Evolutionary conservation across 2,888 invertebrate species (phyloP).

Genomic region (Nemapogon koenigi): DNA sequence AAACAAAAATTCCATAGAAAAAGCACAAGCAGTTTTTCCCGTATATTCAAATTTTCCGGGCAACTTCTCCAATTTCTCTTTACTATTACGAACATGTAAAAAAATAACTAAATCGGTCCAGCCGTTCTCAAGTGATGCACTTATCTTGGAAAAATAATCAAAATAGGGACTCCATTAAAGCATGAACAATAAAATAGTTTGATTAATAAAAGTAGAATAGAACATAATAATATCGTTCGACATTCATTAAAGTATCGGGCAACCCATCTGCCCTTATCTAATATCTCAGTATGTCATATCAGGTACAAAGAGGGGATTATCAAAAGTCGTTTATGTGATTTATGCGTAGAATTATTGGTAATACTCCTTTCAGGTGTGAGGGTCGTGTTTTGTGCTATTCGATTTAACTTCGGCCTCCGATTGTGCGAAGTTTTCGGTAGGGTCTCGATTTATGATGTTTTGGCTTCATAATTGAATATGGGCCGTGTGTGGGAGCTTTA

Average conservation of each 20-base stretch:
- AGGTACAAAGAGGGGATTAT: conserved; percentile 49
- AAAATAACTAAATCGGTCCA: too few relatives aligned
- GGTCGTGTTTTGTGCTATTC: conserved; percentile 52
- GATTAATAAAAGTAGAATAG: too few relatives aligned
- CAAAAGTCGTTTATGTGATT: conserved; percentile 64
- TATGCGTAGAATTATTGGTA: conserved; percentile 63
- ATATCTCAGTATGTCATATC: conserved; percentile 9
- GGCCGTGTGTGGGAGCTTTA: not conserved
- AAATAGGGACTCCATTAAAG: too few relatives aligned
- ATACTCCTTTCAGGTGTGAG: conserved; percentile 48
- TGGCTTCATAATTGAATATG: conserved; percentile 1
- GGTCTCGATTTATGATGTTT: conserved; percentile 5
- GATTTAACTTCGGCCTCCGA: conserved; percentile 30
- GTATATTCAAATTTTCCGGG: too few relatives aligned
- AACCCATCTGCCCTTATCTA: conserved; percentile 9
- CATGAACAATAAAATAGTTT: too few relatives aligned
- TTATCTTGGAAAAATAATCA: too few relatives aligned
- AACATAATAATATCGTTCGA: too few relatives aligned
- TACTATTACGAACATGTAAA: too few relatives aligned
- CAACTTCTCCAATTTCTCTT: too few relatives aligned
- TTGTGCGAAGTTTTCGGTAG: conserved; percentile 10
- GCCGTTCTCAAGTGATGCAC: too few relatives aligned
- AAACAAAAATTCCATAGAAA: too few relatives aligned
- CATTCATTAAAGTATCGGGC: conserved; percentile 9
- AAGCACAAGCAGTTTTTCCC: too few relatives aligned